A percentile compares a stretch with the other conserved stretches of the same genome.
Evolutionary conservation across 2,113 vertebrate species (phyloP).

Genomic region (Sakesphorus luctuosus): DNA sequence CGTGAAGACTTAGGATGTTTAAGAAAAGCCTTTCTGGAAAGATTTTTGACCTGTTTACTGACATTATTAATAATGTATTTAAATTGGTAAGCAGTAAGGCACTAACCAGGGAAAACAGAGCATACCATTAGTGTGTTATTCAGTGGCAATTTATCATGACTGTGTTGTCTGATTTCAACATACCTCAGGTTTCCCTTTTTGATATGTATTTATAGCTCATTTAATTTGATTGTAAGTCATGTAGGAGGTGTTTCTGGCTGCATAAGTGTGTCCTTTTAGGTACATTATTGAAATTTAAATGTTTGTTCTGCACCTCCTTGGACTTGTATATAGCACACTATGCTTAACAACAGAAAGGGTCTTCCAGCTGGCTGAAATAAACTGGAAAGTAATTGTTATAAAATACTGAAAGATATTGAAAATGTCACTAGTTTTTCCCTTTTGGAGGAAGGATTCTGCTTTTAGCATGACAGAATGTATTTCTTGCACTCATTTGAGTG

Average conservation of each 20-base stretch:
- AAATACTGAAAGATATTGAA: background rate
- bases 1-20: background rate
- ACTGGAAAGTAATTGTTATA: background rate
- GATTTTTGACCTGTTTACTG: background rate
- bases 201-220: background rate
- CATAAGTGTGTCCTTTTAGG: background rate
- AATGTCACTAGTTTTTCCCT: background rate
- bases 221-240: background rate
- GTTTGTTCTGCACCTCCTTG: background rate
- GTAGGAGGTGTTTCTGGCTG: background rate
- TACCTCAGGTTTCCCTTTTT: background rate
- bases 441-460: background rate
- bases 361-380: background rate
- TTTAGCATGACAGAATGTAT: slow-evolving; percentile 4
- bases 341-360: background rate
- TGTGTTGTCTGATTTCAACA: background rate
- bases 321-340: background rate
- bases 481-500: background rate
- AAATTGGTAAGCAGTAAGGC: background rate
- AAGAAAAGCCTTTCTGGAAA: background rate
- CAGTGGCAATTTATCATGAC: background rate
- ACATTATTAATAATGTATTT: background rate
- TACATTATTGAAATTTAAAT: background rate
- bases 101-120: background rate
- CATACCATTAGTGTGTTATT: background rate